phyloP scores from a whole-genome alignment of 2,797 vertebrate species.

The Gymnoscopelus microlampas region DNA sequence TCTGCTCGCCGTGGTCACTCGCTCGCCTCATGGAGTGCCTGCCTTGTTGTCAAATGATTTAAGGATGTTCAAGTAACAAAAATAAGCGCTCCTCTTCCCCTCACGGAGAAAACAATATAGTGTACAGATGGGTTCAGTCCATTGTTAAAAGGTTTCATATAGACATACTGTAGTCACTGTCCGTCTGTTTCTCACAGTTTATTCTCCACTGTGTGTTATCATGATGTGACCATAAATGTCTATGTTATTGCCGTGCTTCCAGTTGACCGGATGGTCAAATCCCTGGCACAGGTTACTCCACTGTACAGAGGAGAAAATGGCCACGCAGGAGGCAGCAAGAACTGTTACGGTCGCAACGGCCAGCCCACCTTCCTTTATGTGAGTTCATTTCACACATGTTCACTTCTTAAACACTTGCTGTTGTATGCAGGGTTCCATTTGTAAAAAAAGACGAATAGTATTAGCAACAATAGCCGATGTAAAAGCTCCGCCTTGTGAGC shows the following conservation, averaged over 20 bases:
- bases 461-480: too few species aligned
- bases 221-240: neutral
- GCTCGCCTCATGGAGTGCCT: too few species aligned
- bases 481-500: too few species aligned
- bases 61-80: too few species aligned
- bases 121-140: too few species aligned
- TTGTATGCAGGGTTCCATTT: too few species aligned
- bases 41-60: too few species aligned
- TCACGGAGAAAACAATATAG: too few species aligned
- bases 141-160: neutral
- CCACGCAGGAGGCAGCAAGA: slow-evolving; percentile 85
- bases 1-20: too few species aligned
- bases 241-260: slow-evolving; percentile 36
- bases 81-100: too few species aligned
- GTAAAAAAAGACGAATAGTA: too few species aligned
- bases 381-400: slow-evolving; percentile 50
- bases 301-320: slow-evolving; percentile 85
- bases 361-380: slow-evolving; percentile 80
- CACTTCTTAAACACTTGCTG: too few species aligned
- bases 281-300: slow-evolving; percentile 82
- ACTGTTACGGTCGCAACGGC: slow-evolving; percentile 89
- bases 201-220: neutral
- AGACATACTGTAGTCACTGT: neutral
- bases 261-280: slow-evolving; percentile 89
- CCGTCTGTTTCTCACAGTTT: neutral